phyloP scores from a whole-genome alignment of 2,113 vertebrate genomes.

The Psilopsiagon aymara region DNA sequence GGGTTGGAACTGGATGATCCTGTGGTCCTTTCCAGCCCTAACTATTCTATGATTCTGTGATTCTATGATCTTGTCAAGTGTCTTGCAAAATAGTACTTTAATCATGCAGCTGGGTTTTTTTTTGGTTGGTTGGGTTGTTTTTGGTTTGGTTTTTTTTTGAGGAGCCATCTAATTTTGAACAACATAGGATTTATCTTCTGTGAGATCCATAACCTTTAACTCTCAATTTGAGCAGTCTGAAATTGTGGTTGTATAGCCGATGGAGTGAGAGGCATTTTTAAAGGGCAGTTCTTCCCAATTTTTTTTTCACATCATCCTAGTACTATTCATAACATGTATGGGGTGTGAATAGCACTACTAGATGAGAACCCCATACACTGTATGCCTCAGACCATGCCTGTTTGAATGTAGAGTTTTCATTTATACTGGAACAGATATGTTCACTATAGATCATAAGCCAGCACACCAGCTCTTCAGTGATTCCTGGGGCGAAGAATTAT shows the following conservation, averaged over 20 bases:
- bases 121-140: not conserved
- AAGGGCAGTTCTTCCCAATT: not conserved
- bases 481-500: not conserved
- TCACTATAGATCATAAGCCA: not conserved
- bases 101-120: not conserved
- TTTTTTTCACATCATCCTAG: not conserved
- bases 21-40: too few species aligned
- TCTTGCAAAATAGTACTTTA: not conserved
- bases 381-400: not conserved
- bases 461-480: not conserved
- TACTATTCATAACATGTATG: not conserved
- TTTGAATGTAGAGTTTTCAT: not conserved
- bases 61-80: too few species aligned
- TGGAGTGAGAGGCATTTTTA: not conserved
- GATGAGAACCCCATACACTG: rapidly evolving
- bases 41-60: too few species aligned
- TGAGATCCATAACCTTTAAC: not conserved
- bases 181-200: not conserved
- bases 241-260: not conserved
- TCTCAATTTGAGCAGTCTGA: not conserved
- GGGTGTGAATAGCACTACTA: not conserved
- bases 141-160: not conserved
- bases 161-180: not conserved
- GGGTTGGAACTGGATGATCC: too few species aligned
- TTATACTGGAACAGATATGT: not conserved